Evolutionary conservation across 1,140 invertebrate genomes (phyloP), one percentile per base, ranked within the genome.

Genomic region (Cylas formicarius): DNA sequence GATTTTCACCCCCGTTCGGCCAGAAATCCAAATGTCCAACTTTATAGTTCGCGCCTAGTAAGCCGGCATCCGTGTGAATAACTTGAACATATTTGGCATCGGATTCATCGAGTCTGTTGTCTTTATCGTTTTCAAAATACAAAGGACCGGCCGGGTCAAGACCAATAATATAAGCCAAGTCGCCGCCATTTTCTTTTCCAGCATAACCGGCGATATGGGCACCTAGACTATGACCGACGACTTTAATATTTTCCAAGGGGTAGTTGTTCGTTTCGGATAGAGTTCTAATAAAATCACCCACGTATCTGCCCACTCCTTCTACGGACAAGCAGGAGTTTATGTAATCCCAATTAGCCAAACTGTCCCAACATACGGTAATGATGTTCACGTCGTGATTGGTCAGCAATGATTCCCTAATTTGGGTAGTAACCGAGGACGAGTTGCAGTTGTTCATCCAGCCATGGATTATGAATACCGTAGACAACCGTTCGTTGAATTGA

Each of bases 11-110:
- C 20, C 78, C 79, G 57, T 83, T 82, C 7, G 78, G 76, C 61
- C 77, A 82, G 57, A 82, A 85, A 62, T 86, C 82, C 19, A 74
- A 77, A 53, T 81, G 74, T 2, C 78, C 79, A 29, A 80, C 55
- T 0, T 75, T 71, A 3, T 70, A 71, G 26, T 66, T 61, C 44
- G 79, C 76, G 3, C 75, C 79, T 21, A 81, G 67, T 43, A 72
- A 44, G 44, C 72, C 62, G 50, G 65, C 71, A 50, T 78, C 75
- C 0, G 78, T 76, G 55, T 82, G 80, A 29, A 82, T 70, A 1
- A 76, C 69, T 48, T 80, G 74, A 0, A 81, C 78, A 49, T 75
- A 77, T 7, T 57, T 45, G 0, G 74, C 78, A 50, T 82, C 79
- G 23, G 56, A 62, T 56, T 69, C 69, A 53, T 81, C 77, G 5